phyloP scores from a whole-genome alignment of 1,140 invertebrate species.

The Archivesica marissinica region DNA sequence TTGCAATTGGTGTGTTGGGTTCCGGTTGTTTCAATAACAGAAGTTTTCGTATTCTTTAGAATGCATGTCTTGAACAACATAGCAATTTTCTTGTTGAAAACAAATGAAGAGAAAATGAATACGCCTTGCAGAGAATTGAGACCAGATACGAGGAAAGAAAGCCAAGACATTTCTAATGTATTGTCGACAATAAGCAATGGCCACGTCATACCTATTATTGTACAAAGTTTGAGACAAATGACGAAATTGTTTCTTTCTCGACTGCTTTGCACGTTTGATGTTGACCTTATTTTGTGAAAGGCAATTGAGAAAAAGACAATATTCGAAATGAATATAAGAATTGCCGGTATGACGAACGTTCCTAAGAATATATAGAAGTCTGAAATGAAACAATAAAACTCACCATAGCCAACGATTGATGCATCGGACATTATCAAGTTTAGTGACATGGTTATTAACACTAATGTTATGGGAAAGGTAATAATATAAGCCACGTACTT shows the following conservation, averaged over 20 bases:
- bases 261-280: neutral
- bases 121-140: slow-evolving; percentile 86
- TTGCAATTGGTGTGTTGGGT: too few species aligned
- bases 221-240: slow-evolving; percentile 61
- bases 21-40: too few species aligned
- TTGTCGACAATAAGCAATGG: slow-evolving; percentile 85
- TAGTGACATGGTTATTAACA: neutral
- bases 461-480: neutral
- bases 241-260: slow-evolving; percentile 30
- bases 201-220: slow-evolving; percentile 86
- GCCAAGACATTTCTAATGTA: slow-evolving; percentile 81
- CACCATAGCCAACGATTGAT: slow-evolving; percentile 48
- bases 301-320: slow-evolving; percentile 55
- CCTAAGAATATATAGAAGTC: slow-evolving; percentile 26
- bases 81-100: too few species aligned
- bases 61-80: too few species aligned
- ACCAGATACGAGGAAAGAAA: slow-evolving; percentile 85
- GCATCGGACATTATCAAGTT: slow-evolving; percentile 4
- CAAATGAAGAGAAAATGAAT: slow-evolving; percentile 87
- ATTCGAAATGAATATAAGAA: slow-evolving; percentile 54
- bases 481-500: slow-evolving; percentile 26
- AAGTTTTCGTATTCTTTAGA: too few species aligned
- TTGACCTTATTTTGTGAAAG: slow-evolving; percentile 37
- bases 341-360: slow-evolving; percentile 51
- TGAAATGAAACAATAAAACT: slow-evolving; percentile 57